phyloP scores from a whole-genome alignment of 30 jellyfish, hydroid and myxozoan genomes.

The Nemopilema nomurai region DNA sequence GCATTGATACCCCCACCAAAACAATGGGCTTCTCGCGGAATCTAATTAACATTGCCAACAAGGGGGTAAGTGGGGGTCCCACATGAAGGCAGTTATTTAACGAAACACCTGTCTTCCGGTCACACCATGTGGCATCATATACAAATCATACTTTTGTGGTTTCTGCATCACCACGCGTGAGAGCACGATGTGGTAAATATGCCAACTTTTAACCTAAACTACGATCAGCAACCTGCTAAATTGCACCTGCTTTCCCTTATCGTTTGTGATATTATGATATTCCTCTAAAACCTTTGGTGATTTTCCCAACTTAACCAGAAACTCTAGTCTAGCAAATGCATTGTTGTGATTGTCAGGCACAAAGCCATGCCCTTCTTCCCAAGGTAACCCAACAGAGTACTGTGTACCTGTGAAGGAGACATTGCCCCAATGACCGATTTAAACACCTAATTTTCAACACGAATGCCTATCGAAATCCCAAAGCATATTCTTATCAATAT shows the following conservation, averaged over 20 bases:
- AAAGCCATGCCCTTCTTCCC: too few species aligned
- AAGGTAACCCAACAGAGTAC: conserved; percentile 29
- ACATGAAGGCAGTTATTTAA: too few species aligned
- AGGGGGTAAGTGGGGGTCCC: too few species aligned
- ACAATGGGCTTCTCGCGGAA: too few species aligned
- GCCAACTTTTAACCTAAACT: conserved; percentile 17
- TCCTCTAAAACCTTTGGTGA: conserved; percentile 27
- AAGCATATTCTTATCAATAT: not conserved
- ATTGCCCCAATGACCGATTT: conserved; percentile 8
- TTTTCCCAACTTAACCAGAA: conserved; percentile 19
- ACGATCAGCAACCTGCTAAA: conserved; percentile 52
- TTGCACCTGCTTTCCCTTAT: conserved; percentile 29
- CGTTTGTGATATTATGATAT: conserved; percentile 22
- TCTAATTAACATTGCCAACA: too few species aligned
- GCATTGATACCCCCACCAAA: too few species aligned
- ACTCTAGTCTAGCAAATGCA: not conserved
- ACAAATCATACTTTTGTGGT: too few species aligned
- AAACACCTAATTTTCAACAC: conserved; percentile 1
- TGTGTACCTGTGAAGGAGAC: conserved; percentile 16
- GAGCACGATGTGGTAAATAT: conserved; percentile 40
- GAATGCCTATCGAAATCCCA: conserved; percentile 21
- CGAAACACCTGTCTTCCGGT: too few species aligned
- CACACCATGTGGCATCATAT: too few species aligned
- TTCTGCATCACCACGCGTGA: too few species aligned
- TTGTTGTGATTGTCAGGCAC: conserved; percentile 1